Base-by-base conservation (phyloP, 23 tunicate species). In the Halocynthia aurantium region DNA sequence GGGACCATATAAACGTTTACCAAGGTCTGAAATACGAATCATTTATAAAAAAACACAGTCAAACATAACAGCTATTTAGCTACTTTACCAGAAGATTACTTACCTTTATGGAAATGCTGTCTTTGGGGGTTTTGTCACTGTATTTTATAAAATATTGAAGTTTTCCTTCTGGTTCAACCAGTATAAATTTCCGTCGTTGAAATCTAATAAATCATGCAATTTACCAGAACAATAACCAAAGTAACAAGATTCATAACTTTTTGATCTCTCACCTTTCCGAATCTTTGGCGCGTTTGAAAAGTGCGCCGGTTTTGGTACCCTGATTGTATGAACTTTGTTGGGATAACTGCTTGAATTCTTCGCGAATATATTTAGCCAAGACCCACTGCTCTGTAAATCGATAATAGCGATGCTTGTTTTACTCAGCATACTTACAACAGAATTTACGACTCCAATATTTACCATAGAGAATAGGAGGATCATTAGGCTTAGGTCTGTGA, bases 61-160 rank as follows among this genome's bases (percentile, higher is more conserved):
- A 31, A 31, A 31, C 44, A 31, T 31, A 31, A 31, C 44, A 31
- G 44, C 44, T 0, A 31, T 31, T 31, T 31, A 31, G 4, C 44
- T 17, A 60, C n/a, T 60, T 17, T 60, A 17, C 0, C 7, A 76
- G 50, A 51, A n/a, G 17, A 75, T 68, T 50, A 40, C 20, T 87
- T 60, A 87, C 96, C 75, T 73, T 55, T 9, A 89, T 81, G 13
- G 71, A 5, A 18, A 89, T 89, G 22, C 10, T 62, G 74, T 85
- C 97, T 51, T 91, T 91, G 9, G 97, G 97, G 8, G 40, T 75
- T 63, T 72, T 76, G 70, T 91, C 97, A 44, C 87, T 85, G 84
- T 65, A 91, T 51, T 80, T 84, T 51, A 91, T 85, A 69, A 77
- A 91, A 77, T 91, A 91, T 71, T 84, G 82, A 31, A 91, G 71